Percentiles rank a stretch among this genome's conserved stretches.
phyloP scores from a whole-genome alignment of 1,140 invertebrate species.

The Bombus waltoni region DNA sequence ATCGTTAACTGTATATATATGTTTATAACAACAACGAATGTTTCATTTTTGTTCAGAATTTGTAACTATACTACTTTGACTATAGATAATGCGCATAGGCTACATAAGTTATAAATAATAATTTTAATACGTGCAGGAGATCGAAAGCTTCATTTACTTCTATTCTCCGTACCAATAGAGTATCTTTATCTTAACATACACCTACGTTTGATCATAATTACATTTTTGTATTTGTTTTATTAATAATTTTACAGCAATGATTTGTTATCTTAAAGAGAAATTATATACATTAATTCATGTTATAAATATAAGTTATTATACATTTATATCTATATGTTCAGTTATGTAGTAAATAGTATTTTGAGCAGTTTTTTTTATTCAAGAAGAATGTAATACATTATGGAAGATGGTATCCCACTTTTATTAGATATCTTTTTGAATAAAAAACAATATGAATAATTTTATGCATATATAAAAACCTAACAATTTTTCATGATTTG shows the following conservation, averaged over 20 bases:
- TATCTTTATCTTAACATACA: conserved; percentile 36
- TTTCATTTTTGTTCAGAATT: not conserved
- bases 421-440: conserved; percentile 10
- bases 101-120: conserved; percentile 20
- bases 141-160: conserved; percentile 31
- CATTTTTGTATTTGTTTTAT: conserved; percentile 54
- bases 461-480: conserved; percentile 4
- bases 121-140: conserved; percentile 26
- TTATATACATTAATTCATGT: conserved; percentile 75
- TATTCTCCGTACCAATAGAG: conserved; percentile 1
- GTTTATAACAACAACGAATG: not conserved
- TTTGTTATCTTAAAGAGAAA: conserved; percentile 61
- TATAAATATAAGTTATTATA: conserved; percentile 80
- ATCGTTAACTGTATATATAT: not conserved
- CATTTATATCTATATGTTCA: conserved; percentile 62
- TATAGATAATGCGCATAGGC: not conserved
- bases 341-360: conserved; percentile 65
- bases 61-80: not conserved
- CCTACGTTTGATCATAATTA: conserved; percentile 63
- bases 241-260: conserved; percentile 42
- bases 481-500: not conserved
- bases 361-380: conserved; percentile 73
- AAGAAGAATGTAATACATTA: conserved; percentile 24
- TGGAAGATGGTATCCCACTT: conserved; percentile 34
- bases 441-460: conserved; percentile 34